Base-by-base conservation (phyloP, 2,113 vertebrate species). In the Gambusia affinis region DNA sequence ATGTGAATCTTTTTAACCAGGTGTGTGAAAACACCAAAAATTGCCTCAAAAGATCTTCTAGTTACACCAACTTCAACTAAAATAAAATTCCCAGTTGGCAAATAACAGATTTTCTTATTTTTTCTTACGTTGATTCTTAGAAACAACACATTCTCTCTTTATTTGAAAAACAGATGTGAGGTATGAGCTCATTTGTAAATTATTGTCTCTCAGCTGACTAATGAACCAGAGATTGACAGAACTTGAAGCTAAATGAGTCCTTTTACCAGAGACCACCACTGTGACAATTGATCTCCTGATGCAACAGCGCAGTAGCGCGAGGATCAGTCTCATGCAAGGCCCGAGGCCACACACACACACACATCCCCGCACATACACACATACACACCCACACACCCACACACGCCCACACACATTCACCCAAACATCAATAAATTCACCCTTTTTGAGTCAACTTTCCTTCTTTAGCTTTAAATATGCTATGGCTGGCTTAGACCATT, bases 221-320 rank as follows among this genome's bases (percentile, higher is more conserved):
- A 64, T 62, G 35, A 12, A 62, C 60, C 62, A 79, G 51, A 10
- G 37, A 33, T 54, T 72, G 15, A 8, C 54, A 67, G 66, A 33
- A 37, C 29, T 63, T 12, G 14, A 37, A 61, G 31, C 90, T 68
- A 79, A 91, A 61, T 31, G 78, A 66, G 28, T n/a, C 63, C 64
- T 81, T 87, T 89, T 61, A 85, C 30, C 28, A n/a, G 60, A 76
- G 4, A n/a, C 4, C 14, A 78, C 85, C 85, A 28, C 86, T 63
- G 76, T 87, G 88, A 78, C 83, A 93, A 93, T 92, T 87, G 33
- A 90, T 92, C 89, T 84, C 64, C 83, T 17, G 4, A 76, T 65
- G 71, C 27, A 1, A 42, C 44, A 39, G 69, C 27, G 39, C n/a
- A 71, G 79, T 70, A 71, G 42, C 70, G 70, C 24, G 66, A 84